phyloP scores from a whole-genome alignment of 2,797 vertebrate genomes.

The Hippoglossus hippoglossus region DNA sequence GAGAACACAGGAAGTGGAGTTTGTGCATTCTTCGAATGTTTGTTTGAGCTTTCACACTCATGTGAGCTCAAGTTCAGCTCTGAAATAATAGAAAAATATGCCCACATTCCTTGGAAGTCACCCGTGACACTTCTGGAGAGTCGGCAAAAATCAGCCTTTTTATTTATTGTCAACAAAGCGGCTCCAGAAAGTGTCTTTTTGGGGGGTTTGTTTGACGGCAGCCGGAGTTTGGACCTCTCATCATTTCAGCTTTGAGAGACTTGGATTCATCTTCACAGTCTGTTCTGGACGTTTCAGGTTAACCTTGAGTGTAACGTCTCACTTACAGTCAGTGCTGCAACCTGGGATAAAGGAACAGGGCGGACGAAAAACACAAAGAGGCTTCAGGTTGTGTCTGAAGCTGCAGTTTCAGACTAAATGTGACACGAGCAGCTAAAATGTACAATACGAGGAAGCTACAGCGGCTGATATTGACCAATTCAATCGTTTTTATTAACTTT shows the following conservation, averaged over 20 bases:
- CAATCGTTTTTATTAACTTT: too few relatives aligned
- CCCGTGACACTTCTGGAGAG: constrained; percentile 29
- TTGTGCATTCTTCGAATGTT: constrained; percentile 56
- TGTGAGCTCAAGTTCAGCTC: constrained; percentile 27
- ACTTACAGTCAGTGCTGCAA: constrained; percentile 3
- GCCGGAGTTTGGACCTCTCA: constrained; percentile 32
- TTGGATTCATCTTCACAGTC: constrained; percentile 30
- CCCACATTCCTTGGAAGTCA: constrained; percentile 58
- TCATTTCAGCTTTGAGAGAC: constrained; percentile 14
- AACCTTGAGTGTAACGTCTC: constrained; percentile 24
- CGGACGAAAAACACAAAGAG: background rate
- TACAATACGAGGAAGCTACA: too few relatives aligned
- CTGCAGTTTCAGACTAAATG: constrained; percentile 27
- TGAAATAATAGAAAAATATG: constrained; percentile 3
- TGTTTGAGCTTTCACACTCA: constrained; percentile 45
- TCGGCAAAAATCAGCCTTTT: constrained; percentile 42
- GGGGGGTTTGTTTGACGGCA: background rate
- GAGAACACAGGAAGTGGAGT: constrained; percentile 37
- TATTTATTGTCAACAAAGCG: constrained; percentile 58
- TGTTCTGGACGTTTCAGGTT: constrained; percentile 14
- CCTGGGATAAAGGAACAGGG: constrained; percentile 13
- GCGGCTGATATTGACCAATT: too few relatives aligned
- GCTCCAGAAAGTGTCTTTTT: constrained; percentile 34
- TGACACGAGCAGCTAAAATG: too few relatives aligned
- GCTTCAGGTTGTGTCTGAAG: background rate